These are phyloP conservation scores for Pseudochaenichthys georgianus DNA, from an alignment of 2,797 vertebrate genomes.

Conservation along the genomic window DNA sequence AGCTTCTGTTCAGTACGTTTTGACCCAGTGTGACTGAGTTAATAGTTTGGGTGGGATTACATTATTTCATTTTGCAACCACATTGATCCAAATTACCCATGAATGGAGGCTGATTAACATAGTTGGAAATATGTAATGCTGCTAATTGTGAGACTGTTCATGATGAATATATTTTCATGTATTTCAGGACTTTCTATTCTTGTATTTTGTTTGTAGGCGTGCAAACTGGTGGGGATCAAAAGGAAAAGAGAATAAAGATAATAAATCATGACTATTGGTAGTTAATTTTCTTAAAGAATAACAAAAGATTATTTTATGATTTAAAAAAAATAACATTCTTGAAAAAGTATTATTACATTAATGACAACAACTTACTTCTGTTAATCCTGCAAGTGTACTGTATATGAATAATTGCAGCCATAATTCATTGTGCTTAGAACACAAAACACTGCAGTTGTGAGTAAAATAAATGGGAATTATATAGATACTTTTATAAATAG, in stretches of 20 bases:
- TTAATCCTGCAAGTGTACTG: conserved; percentile 1
- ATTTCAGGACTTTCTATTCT: not conserved
- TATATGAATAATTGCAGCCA: not conserved
- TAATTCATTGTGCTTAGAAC: conserved; percentile 12
- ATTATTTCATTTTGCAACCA: conserved; percentile 1
- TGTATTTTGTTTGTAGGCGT: too few relatives aligned
- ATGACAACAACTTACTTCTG: not conserved
- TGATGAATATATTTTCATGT: not conserved
- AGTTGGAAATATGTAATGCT: conserved; percentile 3
- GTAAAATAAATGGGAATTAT: conserved; percentile 13
- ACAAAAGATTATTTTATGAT: not conserved
- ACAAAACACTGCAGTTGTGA: not conserved
- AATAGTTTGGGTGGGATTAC: not conserved
- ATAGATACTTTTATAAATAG: not conserved
- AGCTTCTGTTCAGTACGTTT: not conserved
- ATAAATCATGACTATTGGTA: not conserved
- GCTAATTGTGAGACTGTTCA: not conserved
- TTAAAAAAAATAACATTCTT: not conserved
- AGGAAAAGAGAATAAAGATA: not conserved
- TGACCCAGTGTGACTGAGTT: not conserved
- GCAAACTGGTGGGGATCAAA: too few relatives aligned
- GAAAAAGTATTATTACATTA: not conserved
- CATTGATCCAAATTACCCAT: conserved; percentile 5
- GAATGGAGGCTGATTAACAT: conserved; percentile 8
- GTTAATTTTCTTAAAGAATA: not conserved